Evolutionary conservation across 1,140 invertebrate species (phyloP), one percentile per base, ranked within the genome.

Genomic region (Thrips palmi): DNA sequence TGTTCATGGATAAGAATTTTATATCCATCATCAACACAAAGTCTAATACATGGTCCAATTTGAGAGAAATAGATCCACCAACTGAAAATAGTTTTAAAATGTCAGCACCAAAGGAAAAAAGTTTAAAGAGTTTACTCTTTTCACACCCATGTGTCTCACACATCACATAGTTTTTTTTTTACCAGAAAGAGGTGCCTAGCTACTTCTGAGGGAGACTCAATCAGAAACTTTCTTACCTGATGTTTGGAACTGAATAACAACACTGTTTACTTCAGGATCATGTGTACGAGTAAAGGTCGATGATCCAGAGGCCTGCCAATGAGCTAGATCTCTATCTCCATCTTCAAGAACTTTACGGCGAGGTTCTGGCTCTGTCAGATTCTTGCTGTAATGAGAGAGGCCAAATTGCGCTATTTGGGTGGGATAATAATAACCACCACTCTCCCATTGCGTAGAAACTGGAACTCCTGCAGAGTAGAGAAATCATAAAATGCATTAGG

Each of bases 351-450:
- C 42, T 46, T 66, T 71, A 42, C 70, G 58, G 23, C 70, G 65
- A 4, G 80, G 78, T 47, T 77, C 70, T 1, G 76, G 70, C 48
- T 86, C 82, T 0, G 79, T 84, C 12, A 88, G 52, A 59, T 88
- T 85, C 61, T 96, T 96, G 55, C 87, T 93, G 59, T 92, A 97
- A 60, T 98, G 94, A 18, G 89, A 85, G 23, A 98, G 58, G 1
- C 87, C 94, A 58, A 89, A 98, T 57, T 99, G 94, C 3, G 92
- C 89, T 45, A 98, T 94, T 66, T 98, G 94, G 2, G 93, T 97
- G 0, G 93, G 91, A 63, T 98, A 98, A 56, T 79, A 92, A 58
- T 97, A 96, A 0, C 89, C 92, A 31, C 72, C 68, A 17, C 75
- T 78, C 42, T 88, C 81, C 92, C 92, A 97, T 52, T 97, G 92